phyloP scores from a whole-genome alignment of 30 jellyfish, hydroid and myxozoan genomes.

The Mastigias papua region DNA sequence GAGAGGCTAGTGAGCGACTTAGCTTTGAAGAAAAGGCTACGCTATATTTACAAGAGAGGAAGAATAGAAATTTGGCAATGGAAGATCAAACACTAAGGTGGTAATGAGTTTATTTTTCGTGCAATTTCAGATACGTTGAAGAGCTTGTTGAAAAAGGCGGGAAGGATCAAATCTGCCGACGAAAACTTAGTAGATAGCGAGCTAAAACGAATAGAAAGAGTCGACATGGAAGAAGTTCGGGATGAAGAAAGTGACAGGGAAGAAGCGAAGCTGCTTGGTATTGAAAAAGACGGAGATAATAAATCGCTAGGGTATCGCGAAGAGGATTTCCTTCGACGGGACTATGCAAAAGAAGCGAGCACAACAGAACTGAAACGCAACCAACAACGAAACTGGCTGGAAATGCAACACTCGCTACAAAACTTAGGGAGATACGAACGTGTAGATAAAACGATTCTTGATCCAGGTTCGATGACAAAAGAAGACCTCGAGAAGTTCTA shows the following conservation, averaged over 20 bases:
- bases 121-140: constrained; percentile 54
- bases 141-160: constrained; percentile 25
- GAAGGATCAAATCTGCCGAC: neutral
- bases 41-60: too few relatives aligned
- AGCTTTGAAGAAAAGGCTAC: too few relatives aligned
- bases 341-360: neutral
- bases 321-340: constrained; percentile 24
- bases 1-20: too few relatives aligned
- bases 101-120: neutral
- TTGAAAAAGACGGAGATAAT: constrained; percentile 19
- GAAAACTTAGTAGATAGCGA: neutral
- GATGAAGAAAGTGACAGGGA: constrained; percentile 45
- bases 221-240: constrained; percentile 64
- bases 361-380: neutral
- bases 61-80: too few relatives aligned
- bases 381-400: constrained; percentile 5
- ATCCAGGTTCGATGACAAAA: constrained; percentile 60
- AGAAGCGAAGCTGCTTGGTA: constrained; percentile 32
- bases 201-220: constrained; percentile 49
- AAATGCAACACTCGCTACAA: neutral
- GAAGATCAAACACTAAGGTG: neutral
- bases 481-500: constrained; percentile 41
- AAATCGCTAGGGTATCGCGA: constrained; percentile 45
- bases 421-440: constrained; percentile 30
- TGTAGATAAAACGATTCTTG: constrained; percentile 63